Base-by-base conservation (phyloP, 2,888 invertebrate species). In the Phlogophora meticulosa region DNA sequence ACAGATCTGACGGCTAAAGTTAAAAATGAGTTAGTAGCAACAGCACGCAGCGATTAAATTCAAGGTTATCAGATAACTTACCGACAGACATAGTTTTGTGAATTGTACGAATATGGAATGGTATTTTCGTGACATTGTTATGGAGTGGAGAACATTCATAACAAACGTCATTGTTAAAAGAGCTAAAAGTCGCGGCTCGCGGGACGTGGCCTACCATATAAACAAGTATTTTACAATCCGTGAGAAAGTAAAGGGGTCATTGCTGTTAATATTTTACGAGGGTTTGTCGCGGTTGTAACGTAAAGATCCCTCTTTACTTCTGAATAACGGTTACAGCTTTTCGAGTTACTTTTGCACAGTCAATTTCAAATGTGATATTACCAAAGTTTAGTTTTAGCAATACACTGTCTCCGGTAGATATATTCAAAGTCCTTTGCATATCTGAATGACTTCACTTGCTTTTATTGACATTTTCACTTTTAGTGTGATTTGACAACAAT, bases 231-330 rank as follows among this genome's bases (percentile, higher is more conserved):
- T 84, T 84, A 86, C 78, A 78, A 81, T 84, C 71, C 78, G 75
- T 79, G 84, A 80, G 87, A 88, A 89, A 88, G 85, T 82, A 83
- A 82, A 83, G 85, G 82, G 85, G 86, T 87, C 85, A 84, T 69
- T 84, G 78, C 69, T 77, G 77, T 84, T 82, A 83, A 83, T 82
- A 71, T 81, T 88, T 90, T 85, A 90, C 84, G 85, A 87, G 82
- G 81, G 87, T 87, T 86, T 85, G 83, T 82, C 70, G 78, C 73
- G 74, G 65, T 81, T 75, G 65, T 71, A 70, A 61, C 61, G 57
- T 60, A 61, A 32, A 60, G 28, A 76, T 72, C 57, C 52, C 72
- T 61, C 15, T 62, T 62, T 62, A 51, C 34, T 63, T 63, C 40
- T 43, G 46, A 67, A 66, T 76, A 80, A 76, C 72, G 59, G 66